These are phyloP conservation scores for Melinaea menophilus DNA, from an alignment of 2,888 invertebrate species.

Conservation along the genomic window DNA sequence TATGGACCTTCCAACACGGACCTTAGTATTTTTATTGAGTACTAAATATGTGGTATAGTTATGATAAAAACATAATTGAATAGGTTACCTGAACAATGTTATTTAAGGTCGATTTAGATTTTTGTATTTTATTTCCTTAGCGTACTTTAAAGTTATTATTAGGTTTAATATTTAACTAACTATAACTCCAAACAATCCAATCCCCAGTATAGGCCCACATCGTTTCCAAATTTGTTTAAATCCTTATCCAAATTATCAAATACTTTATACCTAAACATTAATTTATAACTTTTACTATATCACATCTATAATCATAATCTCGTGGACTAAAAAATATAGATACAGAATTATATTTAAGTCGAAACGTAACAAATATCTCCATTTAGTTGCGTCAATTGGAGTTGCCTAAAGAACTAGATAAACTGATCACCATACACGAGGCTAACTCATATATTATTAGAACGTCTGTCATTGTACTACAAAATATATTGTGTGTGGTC, in stretches of 20 bases:
- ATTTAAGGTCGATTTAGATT: slow-evolving; percentile 12
- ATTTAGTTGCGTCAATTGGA: slow-evolving; percentile 57
- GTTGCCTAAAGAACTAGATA: slow-evolving; percentile 57
- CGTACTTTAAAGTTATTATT: neutral
- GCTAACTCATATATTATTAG: slow-evolving; percentile 69
- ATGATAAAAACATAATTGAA: slow-evolving; percentile 24
- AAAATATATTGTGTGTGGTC: slow-evolving; percentile 75
- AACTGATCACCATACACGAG: slow-evolving; percentile 56
- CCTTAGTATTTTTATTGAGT: slow-evolving; percentile 15
- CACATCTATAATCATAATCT: no score
- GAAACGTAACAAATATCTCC: neutral
- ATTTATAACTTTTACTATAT: no score
- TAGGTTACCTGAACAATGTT: slow-evolving; percentile 24
- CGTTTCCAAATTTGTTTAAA: no score
- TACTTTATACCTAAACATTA: no score
- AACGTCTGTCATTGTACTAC: slow-evolving; percentile 65
- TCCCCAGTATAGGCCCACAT: no score
- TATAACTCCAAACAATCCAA: no score
- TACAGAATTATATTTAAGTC: no score
- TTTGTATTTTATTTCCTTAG: slow-evolving; percentile 2
- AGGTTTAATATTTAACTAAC: no score
- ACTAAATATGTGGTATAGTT: slow-evolving; percentile 3
- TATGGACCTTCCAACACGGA: slow-evolving; percentile 16
- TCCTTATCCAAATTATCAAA: no score
- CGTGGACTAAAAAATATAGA: no score